Base-by-base conservation (phyloP, 2,797 vertebrate species). In the Cyprinodon diabolis region DNA sequence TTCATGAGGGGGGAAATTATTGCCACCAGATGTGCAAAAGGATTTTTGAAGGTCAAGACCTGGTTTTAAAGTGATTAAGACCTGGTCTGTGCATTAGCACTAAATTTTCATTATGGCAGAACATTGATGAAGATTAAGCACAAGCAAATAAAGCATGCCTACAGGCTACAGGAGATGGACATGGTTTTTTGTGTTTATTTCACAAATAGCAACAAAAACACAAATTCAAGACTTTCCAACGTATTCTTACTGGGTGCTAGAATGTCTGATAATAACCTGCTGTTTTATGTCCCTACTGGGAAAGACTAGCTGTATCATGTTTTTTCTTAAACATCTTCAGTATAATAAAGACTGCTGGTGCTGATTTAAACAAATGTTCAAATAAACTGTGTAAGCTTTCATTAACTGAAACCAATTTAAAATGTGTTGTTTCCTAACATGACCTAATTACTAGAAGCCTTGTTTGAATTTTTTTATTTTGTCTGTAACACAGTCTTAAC, bases 231-330 rank as follows among this genome's bases (percentile, higher is more conserved):
- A 48, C 47, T 75, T 76, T 82, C 60, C 30, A 66, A 52, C 69
- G 66, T 52, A 74, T 55, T 37, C 71, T 23, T 13, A 48, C 65
- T 68, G 78, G 30, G 43, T 51, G 30, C 55, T 43, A 77, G 66
- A 75, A 52, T 62, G 49, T 8, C 1, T 47, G 25, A 66, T 66
- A 70, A 63, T n/a, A 70, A 68, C 72, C 69, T 71, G 78, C 68
- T 79, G 68, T 84, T 80, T 72, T 83, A 63, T 84, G 76, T 71
- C 47, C 72, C 79, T 74, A 68, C 57, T 68, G 73, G 60, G 82
- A 62, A 63, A 37, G 19, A 43, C 37, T 11, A 62, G 35, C 58
- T 62, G 58, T 2, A 62, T 62, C 21, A 62, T 1, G 35, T 40
- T 62, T 62, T 40, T 12, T 35, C 58, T 37, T 62, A 40, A 40